Conservation (phyloP, 2,797 vertebrate genomes). For the Falco concolor region DNA sequence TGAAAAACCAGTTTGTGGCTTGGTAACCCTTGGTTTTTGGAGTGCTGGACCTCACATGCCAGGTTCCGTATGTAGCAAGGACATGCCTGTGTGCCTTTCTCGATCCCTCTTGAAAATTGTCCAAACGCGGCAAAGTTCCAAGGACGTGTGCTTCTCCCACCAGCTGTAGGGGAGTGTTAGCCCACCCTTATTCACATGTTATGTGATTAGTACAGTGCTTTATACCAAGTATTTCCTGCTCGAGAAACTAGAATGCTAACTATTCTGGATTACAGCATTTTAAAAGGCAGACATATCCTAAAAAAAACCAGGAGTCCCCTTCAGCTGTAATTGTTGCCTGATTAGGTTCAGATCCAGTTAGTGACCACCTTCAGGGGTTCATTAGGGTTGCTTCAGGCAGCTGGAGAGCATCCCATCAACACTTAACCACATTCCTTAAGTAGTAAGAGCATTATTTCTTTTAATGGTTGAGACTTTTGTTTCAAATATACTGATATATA, state of each 20-base stretch:
- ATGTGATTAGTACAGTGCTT: background rate
- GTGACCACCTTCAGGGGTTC: background rate
- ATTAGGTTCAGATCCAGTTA: background rate
- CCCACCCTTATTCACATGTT: background rate
- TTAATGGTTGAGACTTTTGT: background rate
- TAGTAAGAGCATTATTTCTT: background rate
- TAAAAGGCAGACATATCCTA: background rate
- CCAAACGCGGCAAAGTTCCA: background rate
- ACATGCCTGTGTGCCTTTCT: background rate
- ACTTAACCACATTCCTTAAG: background rate
- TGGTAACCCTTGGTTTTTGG: background rate
- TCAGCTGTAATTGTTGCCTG: background rate
- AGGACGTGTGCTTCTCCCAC: background rate
- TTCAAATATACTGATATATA: background rate
- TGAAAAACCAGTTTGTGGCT: background rate
- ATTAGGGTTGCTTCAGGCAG: background rate
- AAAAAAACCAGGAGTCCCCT: background rate
- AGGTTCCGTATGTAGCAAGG: background rate
- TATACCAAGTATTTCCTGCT: background rate
- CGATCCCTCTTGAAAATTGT: background rate
- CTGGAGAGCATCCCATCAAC: background rate
- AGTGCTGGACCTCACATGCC: background rate
- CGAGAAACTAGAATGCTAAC: background rate
- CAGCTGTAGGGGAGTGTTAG: background rate
- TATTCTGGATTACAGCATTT: too few relatives aligned